Conservation (phyloP, 1,140 invertebrate species). For the Eumaeus atala region DNA sequence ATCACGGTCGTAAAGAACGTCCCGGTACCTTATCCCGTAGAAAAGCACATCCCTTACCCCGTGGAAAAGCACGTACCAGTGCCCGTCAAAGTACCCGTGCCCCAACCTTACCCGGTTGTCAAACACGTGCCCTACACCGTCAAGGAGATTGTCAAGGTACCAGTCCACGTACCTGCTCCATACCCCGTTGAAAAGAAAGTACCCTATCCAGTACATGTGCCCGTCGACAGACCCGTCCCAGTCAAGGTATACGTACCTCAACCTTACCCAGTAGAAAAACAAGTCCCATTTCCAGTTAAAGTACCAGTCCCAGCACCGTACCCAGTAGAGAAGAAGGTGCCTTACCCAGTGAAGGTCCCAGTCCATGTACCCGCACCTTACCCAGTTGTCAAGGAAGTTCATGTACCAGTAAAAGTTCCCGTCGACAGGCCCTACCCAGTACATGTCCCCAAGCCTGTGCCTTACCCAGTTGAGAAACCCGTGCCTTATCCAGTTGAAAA, state of each 20-base stretch:
- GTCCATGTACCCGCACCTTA: conserved; percentile 79
- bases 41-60: conserved; percentile 77
- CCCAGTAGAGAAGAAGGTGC: conserved; percentile 77
- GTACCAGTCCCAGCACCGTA: conserved; percentile 75
- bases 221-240: conserved; percentile 79
- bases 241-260: conserved; percentile 80
- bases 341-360: conserved; percentile 79
- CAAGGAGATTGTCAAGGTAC: conserved; percentile 81
- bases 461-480: conserved; percentile 79
- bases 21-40: conserved; percentile 78
- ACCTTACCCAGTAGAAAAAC: conserved; percentile 78
- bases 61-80: conserved; percentile 70
- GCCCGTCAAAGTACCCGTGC: conserved; percentile 75
- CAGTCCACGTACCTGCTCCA: conserved; percentile 79
- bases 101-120: conserved; percentile 79
- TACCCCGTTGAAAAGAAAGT: conserved; percentile 82
- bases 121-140: conserved; percentile 80
- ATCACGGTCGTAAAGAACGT: conserved; percentile 75
- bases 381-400: conserved; percentile 79
- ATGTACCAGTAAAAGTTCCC: conserved; percentile 79
- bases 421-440: conserved; percentile 84
- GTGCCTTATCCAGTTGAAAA: conserved; percentile 82
- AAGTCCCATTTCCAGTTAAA: conserved; percentile 73
- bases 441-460: conserved; percentile 79
- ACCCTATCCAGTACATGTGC: conserved; percentile 81